Base-by-base conservation (phyloP, 2,888 invertebrate genomes). In the Elysia crispata region DNA sequence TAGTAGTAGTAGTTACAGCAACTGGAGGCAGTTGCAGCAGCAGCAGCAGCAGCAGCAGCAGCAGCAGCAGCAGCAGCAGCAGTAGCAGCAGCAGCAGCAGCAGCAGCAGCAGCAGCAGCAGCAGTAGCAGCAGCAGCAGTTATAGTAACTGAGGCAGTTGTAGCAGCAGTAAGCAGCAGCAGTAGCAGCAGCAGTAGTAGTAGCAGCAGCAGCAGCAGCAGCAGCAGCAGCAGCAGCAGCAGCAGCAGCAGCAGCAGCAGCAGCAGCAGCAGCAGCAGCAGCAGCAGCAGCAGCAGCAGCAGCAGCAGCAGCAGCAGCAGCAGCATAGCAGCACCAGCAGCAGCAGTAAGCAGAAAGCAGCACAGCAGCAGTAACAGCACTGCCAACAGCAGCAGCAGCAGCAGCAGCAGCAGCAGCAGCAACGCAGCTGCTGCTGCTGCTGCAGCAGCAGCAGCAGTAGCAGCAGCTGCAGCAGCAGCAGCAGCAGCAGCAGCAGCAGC, bases 141-240 rank as follows among this genome's bases (percentile, higher is more conserved):
- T 41, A 20, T 13, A 70, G 13, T 23, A 70, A 13, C 31, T n/a
- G n/a, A n/a, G n/a, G n/a, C n/a, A n/a, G n/a, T n/a, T n/a, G n/a
- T n/a, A n/a, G n/a, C n/a, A n/a, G n/a, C n/a, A n/a, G n/a, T n/a
- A n/a, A n/a, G n/a, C n/a, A n/a, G n/a, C n/a, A n/a, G n/a, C n/a
- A n/a, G 41, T 33, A 70, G n/a, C 49, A 70, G 5, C n/a, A 70
- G n/a, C 49, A 70, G 5, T 33, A 70, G 49, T 33, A 70, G 23
- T 33, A 70, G n/a, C 49, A 70, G n/a, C 49, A 70, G n/a, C n/a
- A 70, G 41, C 15, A 70, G n/a, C 49, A 70, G n/a, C 49, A 70
- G 41, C n/a, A 70, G n/a, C 49, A 70, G n/a, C n/a, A 70, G 41
- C 49, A 70, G n/a, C 49, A 70, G 49, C 49, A 70, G n/a, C 49